Evolutionary conservation across 2,888 invertebrate genomes (phyloP).

Genomic region (Hermaeophaga mercurialis): DNA sequence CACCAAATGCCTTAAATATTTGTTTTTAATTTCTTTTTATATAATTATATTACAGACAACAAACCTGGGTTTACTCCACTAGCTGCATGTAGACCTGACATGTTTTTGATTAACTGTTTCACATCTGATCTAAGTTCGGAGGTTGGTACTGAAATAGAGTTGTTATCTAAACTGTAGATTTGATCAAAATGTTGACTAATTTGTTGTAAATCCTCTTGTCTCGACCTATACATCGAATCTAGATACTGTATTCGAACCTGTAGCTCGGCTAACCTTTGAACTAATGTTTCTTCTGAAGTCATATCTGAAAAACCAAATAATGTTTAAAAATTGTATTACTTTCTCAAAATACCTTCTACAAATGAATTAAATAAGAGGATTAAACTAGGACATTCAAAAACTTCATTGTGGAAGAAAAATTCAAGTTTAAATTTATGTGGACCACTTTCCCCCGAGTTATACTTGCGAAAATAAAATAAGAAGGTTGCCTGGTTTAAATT

Average conservation of each 20-base stretch:
- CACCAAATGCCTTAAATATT: too few relatives aligned
- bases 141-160: slow-evolving; percentile 41
- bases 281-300: slow-evolving; percentile 68
- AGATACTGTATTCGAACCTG: slow-evolving; percentile 79
- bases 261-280: slow-evolving; percentile 74
- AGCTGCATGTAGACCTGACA: slow-evolving; percentile 59
- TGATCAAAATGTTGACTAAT: slow-evolving; percentile 69
- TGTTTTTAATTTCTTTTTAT: too few relatives aligned
- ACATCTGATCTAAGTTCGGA: slow-evolving; percentile 52
- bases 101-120: slow-evolving; percentile 53
- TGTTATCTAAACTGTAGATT: slow-evolving; percentile 48
- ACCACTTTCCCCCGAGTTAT: too few relatives aligned
- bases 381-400: too few relatives aligned
- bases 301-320: slow-evolving; percentile 60
- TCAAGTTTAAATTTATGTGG: too few relatives aligned
- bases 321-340: neutral
- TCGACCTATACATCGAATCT: slow-evolving; percentile 76
- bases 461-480: neutral
- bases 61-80: slow-evolving; percentile 53
- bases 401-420: too few relatives aligned
- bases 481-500: too few relatives aligned
- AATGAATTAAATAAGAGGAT: too few relatives aligned
- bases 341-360: too few relatives aligned
- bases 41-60: neutral
- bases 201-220: slow-evolving; percentile 76